Conservation (phyloP, 2,113 vertebrate species). For the Mustelus asterias region DNA sequence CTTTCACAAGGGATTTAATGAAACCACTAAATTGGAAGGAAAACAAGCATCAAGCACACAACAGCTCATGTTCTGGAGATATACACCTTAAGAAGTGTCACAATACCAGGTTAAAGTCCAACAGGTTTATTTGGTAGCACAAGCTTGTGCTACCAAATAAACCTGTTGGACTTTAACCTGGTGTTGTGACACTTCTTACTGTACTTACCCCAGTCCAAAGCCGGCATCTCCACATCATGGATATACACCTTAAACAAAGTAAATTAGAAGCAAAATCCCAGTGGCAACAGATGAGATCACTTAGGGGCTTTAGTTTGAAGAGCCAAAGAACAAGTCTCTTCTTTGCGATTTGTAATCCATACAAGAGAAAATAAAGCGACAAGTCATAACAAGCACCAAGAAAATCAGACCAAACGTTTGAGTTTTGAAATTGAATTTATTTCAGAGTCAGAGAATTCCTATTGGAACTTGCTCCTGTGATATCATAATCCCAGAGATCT, state of each 20-base stretch:
- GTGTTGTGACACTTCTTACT: too few species aligned
- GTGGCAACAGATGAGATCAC: background rate
- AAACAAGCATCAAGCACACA: background rate
- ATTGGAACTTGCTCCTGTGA: constrained; percentile 25
- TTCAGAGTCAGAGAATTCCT: constrained; percentile 34
- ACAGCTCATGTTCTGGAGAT: background rate
- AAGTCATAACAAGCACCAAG: background rate
- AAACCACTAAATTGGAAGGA: background rate
- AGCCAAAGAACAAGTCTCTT: too few species aligned
- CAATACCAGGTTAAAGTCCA: too few species aligned
- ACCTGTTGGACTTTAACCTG: too few species aligned
- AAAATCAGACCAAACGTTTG: background rate
- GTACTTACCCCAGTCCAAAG: too few species aligned
- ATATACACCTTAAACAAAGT: background rate
- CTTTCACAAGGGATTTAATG: background rate
- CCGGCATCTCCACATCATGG: too few species aligned
- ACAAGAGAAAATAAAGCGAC: background rate
- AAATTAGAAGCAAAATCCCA: background rate
- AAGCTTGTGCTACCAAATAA: too few species aligned
- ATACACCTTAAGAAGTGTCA: background rate
- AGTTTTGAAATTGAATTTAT: constrained; percentile 31
- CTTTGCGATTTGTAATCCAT: background rate
- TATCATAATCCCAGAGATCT: constrained; percentile 36
- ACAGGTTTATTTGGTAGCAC: too few species aligned
- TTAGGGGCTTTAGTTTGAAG: too few species aligned